A percentile compares a stretch with the other conserved stretches of the same genome.
phyloP scores from a whole-genome alignment of 30 jellyfish, hydroid and myxozoan species.

The Hydra vulgaris region DNA sequence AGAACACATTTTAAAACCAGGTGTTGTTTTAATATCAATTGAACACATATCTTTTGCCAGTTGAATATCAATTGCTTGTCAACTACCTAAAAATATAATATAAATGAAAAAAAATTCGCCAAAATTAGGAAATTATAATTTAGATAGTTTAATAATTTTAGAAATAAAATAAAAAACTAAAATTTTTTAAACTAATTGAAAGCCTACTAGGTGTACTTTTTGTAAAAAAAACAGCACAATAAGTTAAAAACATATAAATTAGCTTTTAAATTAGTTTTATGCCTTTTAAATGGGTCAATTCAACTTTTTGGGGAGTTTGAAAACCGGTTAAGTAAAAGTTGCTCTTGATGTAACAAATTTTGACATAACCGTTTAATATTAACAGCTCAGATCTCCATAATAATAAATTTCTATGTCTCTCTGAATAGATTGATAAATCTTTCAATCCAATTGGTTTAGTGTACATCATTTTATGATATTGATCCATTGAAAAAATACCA shows the following conservation, averaged over 20 bases:
- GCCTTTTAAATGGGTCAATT: neutral
- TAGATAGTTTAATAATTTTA: no score
- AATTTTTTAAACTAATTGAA: neutral
- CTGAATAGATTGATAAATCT: neutral
- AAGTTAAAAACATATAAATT: neutral
- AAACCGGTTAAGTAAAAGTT: neutral
- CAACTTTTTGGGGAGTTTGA: neutral
- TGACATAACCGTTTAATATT: neutral
- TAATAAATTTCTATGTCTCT: neutral
- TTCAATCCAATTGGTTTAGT: neutral
- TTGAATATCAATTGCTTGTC: neutral
- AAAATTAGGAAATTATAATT: neutral
- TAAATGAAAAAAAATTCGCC: neutral
- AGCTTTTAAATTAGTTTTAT: neutral
- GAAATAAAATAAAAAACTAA: neutral
- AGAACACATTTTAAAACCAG: neutral
- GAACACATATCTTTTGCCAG: neutral
- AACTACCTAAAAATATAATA: neutral
- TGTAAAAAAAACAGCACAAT: neutral
- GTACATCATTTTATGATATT: neutral
- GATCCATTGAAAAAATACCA: neutral
- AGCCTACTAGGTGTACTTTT: neutral
- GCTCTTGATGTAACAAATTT: neutral
- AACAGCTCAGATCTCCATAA: neutral
- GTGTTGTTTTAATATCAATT: neutral